Base-by-base conservation (phyloP, 2,113 vertebrate species). In the Prionailurus viverrinus region DNA sequence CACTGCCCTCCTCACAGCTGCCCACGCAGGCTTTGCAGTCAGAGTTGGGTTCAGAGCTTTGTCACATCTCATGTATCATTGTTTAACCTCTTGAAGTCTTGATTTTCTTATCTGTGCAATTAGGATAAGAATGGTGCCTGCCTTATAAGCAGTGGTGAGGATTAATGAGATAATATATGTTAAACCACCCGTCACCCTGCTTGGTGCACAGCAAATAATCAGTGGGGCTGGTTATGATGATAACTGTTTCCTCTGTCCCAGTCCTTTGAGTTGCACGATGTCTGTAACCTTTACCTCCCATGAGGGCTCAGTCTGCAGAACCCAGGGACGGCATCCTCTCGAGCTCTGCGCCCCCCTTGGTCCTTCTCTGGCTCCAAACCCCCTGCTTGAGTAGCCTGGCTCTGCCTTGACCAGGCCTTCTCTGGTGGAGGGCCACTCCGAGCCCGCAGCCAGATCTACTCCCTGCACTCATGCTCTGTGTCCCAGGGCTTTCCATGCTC, bases 221-320 rank as follows among this genome's bases (percentile, higher is more conserved):
- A 2, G 2, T 4, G 29, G 48, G 53, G 45, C 66, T 11, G 25
- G 19, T 27, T n/a, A 3, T 65, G 33, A 53, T 0, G 12, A n/a
- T 0, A 3, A 1, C 15, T 16, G 9, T 21, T 82, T 74, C 39
- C 39, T 69, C 27, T 18, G 2, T 90, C 69, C 48, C n/a, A 36
- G 69, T 3, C 48, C 14, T 71, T 27, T 41, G 53, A 33, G 27
- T 39, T 18, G 31, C 41, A 39, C 2, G 82, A 66, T 55, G 41
- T 48, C 73, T 41, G 89, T 92, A 78, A 31, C 9, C 14, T 10
- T 69, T 27, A 71, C 36, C 61, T 63, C 71, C 41, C 7, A 0
- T 33, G 21, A 15, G 48, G 29, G 31, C 23, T 71, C 89, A 33
- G 36, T 27, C 74, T 36, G 1, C 19, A 71, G 63, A 15, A 51